Base-by-base conservation (phyloP, 1,140 invertebrate genomes). In the Drosophila navojoa region DNA sequence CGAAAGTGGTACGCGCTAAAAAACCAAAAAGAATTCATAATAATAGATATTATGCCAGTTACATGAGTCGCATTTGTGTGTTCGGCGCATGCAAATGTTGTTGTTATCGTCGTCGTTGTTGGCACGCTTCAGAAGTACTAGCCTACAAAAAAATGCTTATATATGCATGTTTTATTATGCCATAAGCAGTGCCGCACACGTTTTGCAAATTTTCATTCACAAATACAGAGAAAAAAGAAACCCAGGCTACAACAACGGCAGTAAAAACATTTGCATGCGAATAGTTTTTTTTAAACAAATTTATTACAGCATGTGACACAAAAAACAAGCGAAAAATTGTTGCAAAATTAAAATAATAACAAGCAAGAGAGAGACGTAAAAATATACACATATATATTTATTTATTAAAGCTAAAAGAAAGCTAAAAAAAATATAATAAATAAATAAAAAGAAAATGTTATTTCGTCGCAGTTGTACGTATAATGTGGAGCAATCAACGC, bases 401-500 rank as follows among this genome's bases (percentile, higher is more conserved):
- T 38, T 11, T 38, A 32, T 2, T 38, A 38, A 11, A 38, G 35
- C 35, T 4, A 38, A 38, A 38, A 57, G 27, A 49, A 50, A 58
- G 22, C 29, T 42, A 53, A 44, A 53, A 44, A 19, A 19, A 19
- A 19, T 1, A 19, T 19, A 22, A 22, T 22, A 22, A 22, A 22
- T 22, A 22, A 22, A 22, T 9, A 13, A 2, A 1, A 42, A 29
- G 25, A 64, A 47, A 27, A 90, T 90, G 86, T 54, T 90, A 72
- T 85, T 87, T 59, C 87, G 87, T 62, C 87, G 87, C 77, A 80
- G 87, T 72, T 89, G 84, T 82, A 74, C 79, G 61, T 90, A 90
- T 76, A 87, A 91, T 80, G 87, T 90, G 89, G 80, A 90, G 73
- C 79, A 90, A 82, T 90, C 87, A 80, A 89, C 84, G 77, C 82